A percentile compares a stretch with the other conserved stretches of the same genome.
These are phyloP conservation scores for Drosophila pseudotalamancana DNA, from an alignment of 2,888 invertebrate genomes.

Conservation along the genomic window DNA sequence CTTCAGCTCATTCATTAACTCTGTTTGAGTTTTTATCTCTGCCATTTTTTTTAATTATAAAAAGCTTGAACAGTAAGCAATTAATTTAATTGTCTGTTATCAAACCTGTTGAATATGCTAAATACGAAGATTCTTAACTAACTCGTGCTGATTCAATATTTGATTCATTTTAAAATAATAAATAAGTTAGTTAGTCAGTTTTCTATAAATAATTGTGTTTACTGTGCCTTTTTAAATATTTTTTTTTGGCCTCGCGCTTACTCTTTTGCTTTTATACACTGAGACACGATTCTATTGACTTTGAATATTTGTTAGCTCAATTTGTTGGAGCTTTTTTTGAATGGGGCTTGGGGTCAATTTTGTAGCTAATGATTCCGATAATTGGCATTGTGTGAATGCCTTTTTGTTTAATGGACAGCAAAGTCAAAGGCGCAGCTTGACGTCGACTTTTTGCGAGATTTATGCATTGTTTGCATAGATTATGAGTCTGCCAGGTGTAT, in stretches of 20 bases:
- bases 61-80: no score
- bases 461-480: slow-evolving; percentile 30
- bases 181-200: slow-evolving; percentile 7
- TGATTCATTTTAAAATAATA: background rate
- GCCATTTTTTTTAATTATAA: background rate
- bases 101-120: no score
- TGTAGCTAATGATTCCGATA: slow-evolving; percentile 71
- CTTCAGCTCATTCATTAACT: background rate
- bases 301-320: slow-evolving; percentile 62
- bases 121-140: background rate
- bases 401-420: slow-evolving; percentile 45
- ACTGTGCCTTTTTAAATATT: slow-evolving; percentile 27
- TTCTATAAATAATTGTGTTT: slow-evolving; percentile 32
- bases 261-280: slow-evolving; percentile 7
- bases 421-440: slow-evolving; percentile 34
- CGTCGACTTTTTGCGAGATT: slow-evolving; percentile 16
- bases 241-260: slow-evolving; percentile 33
- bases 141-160: background rate
- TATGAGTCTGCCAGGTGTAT: slow-evolving; percentile 67
- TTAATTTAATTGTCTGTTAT: no score
- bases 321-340: slow-evolving; percentile 23
- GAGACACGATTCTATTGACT: slow-evolving; percentile 51
- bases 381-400: slow-evolving; percentile 74
- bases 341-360: slow-evolving; percentile 47
- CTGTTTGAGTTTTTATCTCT: background rate